Base-by-base conservation (phyloP, 2,888 invertebrate species). In the Eilema sororculum region DNA sequence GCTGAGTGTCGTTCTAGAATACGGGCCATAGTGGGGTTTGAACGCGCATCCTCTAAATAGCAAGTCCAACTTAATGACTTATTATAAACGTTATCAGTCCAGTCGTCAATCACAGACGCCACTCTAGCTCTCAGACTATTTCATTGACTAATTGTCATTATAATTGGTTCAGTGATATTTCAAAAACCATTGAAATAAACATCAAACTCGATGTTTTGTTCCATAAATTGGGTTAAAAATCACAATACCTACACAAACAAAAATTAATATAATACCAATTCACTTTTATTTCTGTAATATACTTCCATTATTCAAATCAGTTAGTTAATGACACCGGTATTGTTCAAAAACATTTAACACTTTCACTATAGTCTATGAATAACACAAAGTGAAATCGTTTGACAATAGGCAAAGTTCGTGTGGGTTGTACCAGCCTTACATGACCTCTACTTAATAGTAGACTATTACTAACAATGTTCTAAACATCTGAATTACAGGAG, bases 361-460 rank as follows among this genome's bases (percentile, higher is more conserved):
- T 91, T 91, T 91, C 91, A 87, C 91, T 86, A 77, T 66, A 25
- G 25, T 37, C 66, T 66, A 41, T 87, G 88, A 89, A 86, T 89
- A 87, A 83, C 84, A 84, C 78, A 65, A 79, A 87, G 91, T 87
- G 91, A 91, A 91, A 91, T 90, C 90, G 88, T 84, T 88, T 89
- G 84, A 90, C 88, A 90, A 90, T 89, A 86, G 86, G 71, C 78
- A 57, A 77, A 81, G 83, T 80, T 82, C 76, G 87, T 81, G 88
- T 88, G 85, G 86, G 86, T 73, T 72, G 79, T 67, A 74, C 87
- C 87, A 86, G 75, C 83, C 58, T 84, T 78, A 74, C 63, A 59
- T 85, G 89, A 84, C 83, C 87, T 84, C 73, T 81, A 70, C 72
- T 75, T 72, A 70, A 74, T 61, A 28, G 22, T 72, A 64, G 22